Evolutionary conservation across 2,888 invertebrate species (phyloP).

Genomic region (Nezara viridula): DNA sequence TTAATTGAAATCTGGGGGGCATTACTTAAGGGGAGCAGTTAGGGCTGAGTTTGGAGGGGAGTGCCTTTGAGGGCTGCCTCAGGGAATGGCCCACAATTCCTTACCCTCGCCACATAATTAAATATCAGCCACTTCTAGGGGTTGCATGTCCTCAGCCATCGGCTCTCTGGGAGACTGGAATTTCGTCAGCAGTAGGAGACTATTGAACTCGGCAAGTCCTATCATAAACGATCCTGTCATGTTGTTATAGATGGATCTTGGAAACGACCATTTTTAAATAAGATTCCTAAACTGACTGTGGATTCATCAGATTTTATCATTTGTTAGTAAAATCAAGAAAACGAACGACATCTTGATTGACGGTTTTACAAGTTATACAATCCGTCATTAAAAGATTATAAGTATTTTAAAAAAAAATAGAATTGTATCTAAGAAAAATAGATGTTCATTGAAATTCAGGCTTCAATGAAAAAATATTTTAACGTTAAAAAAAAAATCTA

Average conservation of each 20-base stretch:
- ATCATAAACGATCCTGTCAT: background rate
- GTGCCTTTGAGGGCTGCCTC: constrained; percentile 41
- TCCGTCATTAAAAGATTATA: too few relatives aligned
- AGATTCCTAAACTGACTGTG: background rate
- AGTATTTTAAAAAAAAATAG: too few relatives aligned
- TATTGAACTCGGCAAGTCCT: background rate
- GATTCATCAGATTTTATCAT: too few relatives aligned
- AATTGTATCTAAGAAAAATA: too few relatives aligned
- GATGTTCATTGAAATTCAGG: too few relatives aligned
- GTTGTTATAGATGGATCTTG: background rate
- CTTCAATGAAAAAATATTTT: too few relatives aligned
- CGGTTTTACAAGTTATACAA: too few relatives aligned
- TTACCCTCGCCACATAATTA: constrained; percentile 43
- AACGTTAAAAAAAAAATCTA: too few relatives aligned
- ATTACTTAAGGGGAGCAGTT: constrained; percentile 48
- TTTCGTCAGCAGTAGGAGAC: background rate
- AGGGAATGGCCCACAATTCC: constrained; percentile 12
- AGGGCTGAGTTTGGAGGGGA: constrained; percentile 40
- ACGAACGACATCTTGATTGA: too few relatives aligned
- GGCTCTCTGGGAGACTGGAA: background rate
- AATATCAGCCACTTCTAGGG: constrained; percentile 11
- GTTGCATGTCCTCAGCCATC: background rate
- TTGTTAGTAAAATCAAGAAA: too few relatives aligned
- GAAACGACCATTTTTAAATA: background rate
- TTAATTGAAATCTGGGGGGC: constrained; percentile 55